Percentiles rank a stretch among this genome's conserved stretches.
These are phyloP conservation scores for Drosophila murphyi DNA, from an alignment of 1,140 invertebrate genomes.

Conservation along the genomic window DNA sequence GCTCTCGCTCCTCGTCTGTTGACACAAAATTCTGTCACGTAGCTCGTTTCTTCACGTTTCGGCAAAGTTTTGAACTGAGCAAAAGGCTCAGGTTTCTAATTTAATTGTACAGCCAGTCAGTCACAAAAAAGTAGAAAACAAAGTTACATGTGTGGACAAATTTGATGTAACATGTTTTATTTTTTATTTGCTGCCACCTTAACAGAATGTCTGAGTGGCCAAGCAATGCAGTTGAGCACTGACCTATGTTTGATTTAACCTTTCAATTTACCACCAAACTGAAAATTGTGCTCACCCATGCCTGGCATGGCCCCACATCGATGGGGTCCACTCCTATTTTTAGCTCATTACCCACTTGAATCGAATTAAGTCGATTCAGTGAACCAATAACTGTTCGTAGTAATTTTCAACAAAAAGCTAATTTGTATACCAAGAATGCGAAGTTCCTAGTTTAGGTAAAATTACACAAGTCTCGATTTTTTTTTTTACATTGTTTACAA, in stretches of 20 bases:
- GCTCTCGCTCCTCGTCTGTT: constrained; percentile 10
- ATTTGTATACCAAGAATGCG: no score
- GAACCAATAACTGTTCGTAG: constrained; percentile 21
- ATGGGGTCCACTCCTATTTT: constrained; percentile 51
- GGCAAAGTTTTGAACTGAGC: constrained; percentile 47
- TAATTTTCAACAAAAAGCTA: no score
- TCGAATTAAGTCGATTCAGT: constrained; percentile 61
- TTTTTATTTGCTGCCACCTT: constrained; percentile 33
- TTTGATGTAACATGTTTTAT: constrained; percentile 6
- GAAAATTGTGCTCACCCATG: constrained; percentile 22
- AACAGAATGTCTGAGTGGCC: constrained; percentile 6
- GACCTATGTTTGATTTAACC: constrained; percentile 42
- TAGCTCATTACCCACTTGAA: constrained; percentile 56
- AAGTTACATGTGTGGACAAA: neutral
- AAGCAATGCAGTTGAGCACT: constrained; percentile 10
- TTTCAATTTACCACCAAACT: constrained; percentile 45
- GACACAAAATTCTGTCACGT: constrained; percentile 70
- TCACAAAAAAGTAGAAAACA: constrained; percentile 43
- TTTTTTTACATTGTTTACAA: no score
- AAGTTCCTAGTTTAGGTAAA: no score
- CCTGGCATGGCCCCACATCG: constrained; percentile 21
- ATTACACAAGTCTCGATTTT: no score
- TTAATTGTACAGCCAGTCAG: constrained; percentile 64
- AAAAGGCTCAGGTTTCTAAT: constrained; percentile 68
- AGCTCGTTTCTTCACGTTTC: constrained; percentile 60